phyloP scores from a whole-genome alignment of 2,113 vertebrate species.

The Hyla sarda region DNA sequence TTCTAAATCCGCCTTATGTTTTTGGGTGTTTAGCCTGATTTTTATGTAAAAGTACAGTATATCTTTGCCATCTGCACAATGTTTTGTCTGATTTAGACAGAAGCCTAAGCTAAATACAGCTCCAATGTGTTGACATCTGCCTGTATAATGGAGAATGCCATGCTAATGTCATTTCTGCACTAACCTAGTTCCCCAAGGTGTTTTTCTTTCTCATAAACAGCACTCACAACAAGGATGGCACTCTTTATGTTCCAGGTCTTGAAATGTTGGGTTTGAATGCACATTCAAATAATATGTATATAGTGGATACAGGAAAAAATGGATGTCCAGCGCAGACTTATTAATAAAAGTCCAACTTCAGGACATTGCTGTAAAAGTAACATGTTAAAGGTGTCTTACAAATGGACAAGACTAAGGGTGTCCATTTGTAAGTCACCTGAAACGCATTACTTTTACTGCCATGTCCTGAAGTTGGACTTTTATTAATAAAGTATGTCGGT shows the following conservation, averaged over 20 bases:
- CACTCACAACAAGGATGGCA: not conserved
- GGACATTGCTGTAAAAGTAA: too few species aligned
- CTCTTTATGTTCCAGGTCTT: not conserved
- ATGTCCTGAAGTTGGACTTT: too few species aligned
- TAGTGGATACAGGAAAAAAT: too few species aligned
- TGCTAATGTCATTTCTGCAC: not conserved
- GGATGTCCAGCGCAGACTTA: too few species aligned
- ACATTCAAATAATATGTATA: not conserved
- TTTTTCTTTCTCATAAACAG: not conserved
- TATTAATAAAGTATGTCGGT: too few species aligned
- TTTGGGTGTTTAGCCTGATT: not conserved
- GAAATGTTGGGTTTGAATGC: not conserved
- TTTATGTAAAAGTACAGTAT: not conserved
- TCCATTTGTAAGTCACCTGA: too few species aligned
- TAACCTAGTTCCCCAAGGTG: not conserved
- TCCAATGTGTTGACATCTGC: slow-evolving; percentile 9
- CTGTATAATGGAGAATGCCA: not conserved
- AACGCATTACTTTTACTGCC: too few species aligned
- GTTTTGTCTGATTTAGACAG: not conserved
- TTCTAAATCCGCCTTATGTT: not conserved
- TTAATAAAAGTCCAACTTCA: too few species aligned
- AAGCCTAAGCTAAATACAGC: not conserved
- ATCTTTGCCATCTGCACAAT: not conserved
- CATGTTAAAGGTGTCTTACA: too few species aligned
- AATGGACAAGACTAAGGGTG: too few species aligned